phyloP scores from a whole-genome alignment of 2,797 vertebrate genomes.

The Basileuterus tristriatus region DNA sequence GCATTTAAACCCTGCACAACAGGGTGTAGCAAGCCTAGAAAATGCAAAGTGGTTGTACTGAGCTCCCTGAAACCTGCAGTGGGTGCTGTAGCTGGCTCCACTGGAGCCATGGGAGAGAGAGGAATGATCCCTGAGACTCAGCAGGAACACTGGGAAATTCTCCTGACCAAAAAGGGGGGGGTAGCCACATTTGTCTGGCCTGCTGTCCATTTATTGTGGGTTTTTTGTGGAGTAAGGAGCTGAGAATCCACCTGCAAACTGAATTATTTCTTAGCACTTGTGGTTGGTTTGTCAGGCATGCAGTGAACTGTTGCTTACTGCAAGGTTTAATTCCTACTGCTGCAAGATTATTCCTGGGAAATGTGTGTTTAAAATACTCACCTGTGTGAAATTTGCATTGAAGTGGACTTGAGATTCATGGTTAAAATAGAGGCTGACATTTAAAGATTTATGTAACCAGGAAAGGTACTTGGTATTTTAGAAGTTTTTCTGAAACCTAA shows the following conservation, averaged over 20 bases:
- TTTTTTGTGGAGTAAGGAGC: neutral
- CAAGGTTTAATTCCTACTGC: neutral
- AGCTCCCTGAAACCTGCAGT: neutral
- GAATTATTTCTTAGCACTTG: neutral
- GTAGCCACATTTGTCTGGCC: neutral
- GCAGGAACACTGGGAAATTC: neutral
- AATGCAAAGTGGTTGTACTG: neutral
- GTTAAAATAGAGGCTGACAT: constrained; percentile 5
- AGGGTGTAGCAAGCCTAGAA: neutral
- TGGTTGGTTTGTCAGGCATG: neutral
- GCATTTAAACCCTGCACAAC: neutral
- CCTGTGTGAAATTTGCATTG: neutral
- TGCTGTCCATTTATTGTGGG: neutral
- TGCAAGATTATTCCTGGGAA: neutral
- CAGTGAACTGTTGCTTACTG: neutral
- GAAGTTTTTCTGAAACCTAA: neutral
- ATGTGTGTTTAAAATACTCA: neutral
- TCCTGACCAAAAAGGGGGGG: neutral
- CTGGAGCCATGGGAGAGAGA: neutral
- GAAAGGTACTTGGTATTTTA: neutral
- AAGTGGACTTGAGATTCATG: neutral
- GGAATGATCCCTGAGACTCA: neutral
- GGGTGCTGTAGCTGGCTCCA: neutral
- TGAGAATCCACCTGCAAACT: neutral
- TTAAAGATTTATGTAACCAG: neutral